These are phyloP conservation scores for Hapalemur alaotrensis DNA, from an alignment of 2,797 vertebrate species.

Conservation along the genomic window DNA sequence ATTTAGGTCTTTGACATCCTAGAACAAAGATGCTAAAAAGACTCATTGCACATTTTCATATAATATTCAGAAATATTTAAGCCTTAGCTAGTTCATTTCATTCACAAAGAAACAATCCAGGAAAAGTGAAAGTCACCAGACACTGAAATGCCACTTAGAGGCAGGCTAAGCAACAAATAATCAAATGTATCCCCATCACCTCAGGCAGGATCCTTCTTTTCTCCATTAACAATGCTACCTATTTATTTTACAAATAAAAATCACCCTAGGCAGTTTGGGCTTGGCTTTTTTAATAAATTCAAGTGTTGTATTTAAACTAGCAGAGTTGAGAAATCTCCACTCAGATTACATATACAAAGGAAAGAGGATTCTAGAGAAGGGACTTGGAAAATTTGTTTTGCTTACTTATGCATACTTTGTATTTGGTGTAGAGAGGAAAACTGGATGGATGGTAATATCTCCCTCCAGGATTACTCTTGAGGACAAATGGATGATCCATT, in stretches of 20 bases:
- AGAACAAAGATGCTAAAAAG: conserved; percentile 46
- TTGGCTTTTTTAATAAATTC: not conserved
- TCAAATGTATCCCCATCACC: not conserved
- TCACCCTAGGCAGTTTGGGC: not conserved
- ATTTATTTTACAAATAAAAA: not conserved
- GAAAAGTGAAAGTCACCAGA: conserved; percentile 18
- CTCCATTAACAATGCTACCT: not conserved
- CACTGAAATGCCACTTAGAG: not conserved
- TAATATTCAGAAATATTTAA: conserved; percentile 49
- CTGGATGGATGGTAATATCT: not conserved
- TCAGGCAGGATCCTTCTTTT: not conserved
- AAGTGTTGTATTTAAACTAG: conserved; percentile 5
- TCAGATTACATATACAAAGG: conserved; percentile 26
- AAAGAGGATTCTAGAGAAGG: not conserved
- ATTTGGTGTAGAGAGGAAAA: not conserved
- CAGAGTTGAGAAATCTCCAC: not conserved
- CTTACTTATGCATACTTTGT: not conserved
- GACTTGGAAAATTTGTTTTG: conserved; percentile 16
- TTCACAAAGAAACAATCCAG: conserved; percentile 39
- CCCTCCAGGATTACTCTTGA: conserved; percentile 23
- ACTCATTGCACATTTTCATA: conserved; percentile 50
- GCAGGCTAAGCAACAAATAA: not conserved
- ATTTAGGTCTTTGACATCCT: not conserved
- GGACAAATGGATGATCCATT: not conserved
- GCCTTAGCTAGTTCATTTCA: conserved; percentile 46